Base-by-base conservation (phyloP, 2,113 vertebrate species). In the Micromys minutus region DNA sequence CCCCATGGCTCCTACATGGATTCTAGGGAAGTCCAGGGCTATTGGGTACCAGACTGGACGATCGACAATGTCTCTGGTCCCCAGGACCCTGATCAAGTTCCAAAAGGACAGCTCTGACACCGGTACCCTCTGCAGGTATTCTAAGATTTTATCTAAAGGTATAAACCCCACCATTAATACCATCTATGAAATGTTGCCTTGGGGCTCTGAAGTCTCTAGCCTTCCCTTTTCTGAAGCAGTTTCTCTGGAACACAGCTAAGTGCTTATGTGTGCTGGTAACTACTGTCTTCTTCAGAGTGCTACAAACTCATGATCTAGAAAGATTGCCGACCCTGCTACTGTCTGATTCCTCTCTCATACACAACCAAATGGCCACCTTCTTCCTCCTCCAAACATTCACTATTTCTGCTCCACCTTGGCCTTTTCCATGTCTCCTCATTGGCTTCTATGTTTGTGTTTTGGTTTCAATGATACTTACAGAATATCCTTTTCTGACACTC, bases 261-360 rank as follows among this genome's bases (percentile, higher is more conserved):
- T n/a, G 8, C 8, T 0, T 63, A 12, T 34, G 1, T 3, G 1
- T 3, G 5, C 24, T 3, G 5, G 3, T 0, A 59, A 47, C 34
- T 16, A 9, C 21, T 65, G 16, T 59, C 57, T 21, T 67, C 22
- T 15, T 45, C 83, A 86, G 5, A 55, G 72, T 0, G 31, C 13
- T 8, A 22, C 50, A 26, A 59, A 29, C 31, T 21, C n/a, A 45
- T 39, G 3, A 1, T n/a, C 79, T 17, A 36, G 89, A 61, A 63
- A 85, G 34, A 0, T 2, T 9, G 31, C 79, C 13, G 31, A 16
- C 29, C 69, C 55, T 45, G 29, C 57, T 47, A 15, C 59, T 19
- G 16, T 31, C 65, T 55, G 47, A 74, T 5, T 34, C 75, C 42
- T 22, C 17, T 19, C 39, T 17, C 0, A 0, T n/a, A 55, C 8